Conservation (phyloP, 92 coral and sea anemone species). For the Bergia sp. region DNA sequence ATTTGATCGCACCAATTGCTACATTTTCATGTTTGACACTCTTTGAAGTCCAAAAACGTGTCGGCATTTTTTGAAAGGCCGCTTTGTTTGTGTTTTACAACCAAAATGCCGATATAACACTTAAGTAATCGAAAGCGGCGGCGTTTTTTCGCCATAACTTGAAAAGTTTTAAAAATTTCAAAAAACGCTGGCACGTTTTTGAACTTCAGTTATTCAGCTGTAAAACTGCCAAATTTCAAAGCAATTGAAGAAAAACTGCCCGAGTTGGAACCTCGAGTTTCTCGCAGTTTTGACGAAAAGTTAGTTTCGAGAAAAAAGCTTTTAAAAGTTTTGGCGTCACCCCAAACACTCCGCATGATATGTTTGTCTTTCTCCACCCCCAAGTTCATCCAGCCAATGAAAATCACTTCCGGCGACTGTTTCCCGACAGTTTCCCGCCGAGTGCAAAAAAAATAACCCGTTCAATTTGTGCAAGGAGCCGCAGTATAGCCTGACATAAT, state of each 20-base stretch:
- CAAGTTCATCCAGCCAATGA: not conserved
- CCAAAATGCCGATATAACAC: not conserved
- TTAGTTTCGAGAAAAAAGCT: not conserved
- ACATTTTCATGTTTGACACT: too few relatives aligned
- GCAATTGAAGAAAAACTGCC: constrained; percentile 2
- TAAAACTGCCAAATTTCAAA: constrained; percentile 24
- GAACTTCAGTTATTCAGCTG: constrained; percentile 28
- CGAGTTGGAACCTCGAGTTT: constrained; percentile 23
- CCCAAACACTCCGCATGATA: too few relatives aligned
- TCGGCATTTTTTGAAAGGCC: not conserved
- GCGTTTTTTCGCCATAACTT: not conserved
- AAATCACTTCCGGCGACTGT: not conserved
- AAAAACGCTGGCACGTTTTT: constrained; percentile 19
- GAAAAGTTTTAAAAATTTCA: not conserved
- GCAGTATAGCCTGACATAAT: not conserved
- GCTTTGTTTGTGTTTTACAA: not conserved
- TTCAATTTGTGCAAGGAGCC: not conserved
- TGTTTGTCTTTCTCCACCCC: too few relatives aligned
- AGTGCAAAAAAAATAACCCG: constrained; percentile 5
- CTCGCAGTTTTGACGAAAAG: constrained; percentile 8
- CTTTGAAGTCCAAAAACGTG: too few relatives aligned
- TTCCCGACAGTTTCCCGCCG: not conserved
- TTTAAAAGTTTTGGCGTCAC: too few relatives aligned
- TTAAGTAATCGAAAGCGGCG: not conserved
- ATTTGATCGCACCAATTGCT: not conserved